These are phyloP conservation scores for Trypoxylon attenuatum DNA, from an alignment of 2,888 invertebrate genomes.

Conservation along the genomic window DNA sequence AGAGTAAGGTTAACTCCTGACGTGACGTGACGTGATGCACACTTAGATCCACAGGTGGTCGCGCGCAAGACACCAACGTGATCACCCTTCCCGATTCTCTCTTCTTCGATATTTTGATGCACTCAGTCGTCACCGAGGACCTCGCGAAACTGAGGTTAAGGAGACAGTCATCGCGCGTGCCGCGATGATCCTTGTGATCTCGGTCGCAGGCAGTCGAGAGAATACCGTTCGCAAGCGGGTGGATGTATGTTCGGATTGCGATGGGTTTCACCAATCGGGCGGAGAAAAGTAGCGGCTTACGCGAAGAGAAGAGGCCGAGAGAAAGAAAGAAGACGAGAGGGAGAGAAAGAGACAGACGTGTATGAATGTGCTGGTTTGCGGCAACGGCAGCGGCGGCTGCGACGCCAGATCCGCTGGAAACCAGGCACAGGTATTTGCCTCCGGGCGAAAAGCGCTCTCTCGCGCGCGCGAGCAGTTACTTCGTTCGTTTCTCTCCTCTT, in stretches of 20 bases:
- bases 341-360: slow-evolving; percentile 21
- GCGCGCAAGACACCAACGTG: not conserved
- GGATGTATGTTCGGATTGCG: too few relatives aligned
- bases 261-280: slow-evolving; percentile 24
- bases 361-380: slow-evolving; percentile 21
- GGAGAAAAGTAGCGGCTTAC: slow-evolving; percentile 22
- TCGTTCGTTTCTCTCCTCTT: slow-evolving; percentile 29
- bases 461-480: slow-evolving; percentile 37
- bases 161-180: too few relatives aligned
- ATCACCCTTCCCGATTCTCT: not conserved
- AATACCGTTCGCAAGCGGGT: too few relatives aligned
- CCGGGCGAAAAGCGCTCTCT: slow-evolving; percentile 53
- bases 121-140: too few relatives aligned
- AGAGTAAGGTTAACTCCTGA: too few relatives aligned
- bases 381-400: not conserved
- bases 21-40: too few relatives aligned
- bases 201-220: too few relatives aligned
- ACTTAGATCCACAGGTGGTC: slow-evolving; percentile 46
- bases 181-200: too few relatives aligned
- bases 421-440: slow-evolving; percentile 60
- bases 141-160: too few relatives aligned
- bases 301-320: slow-evolving; percentile 11
- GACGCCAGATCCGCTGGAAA: slow-evolving; percentile 43
- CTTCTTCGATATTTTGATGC: too few relatives aligned
- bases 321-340: not conserved